These are phyloP conservation scores for Pseudomyrmex concolor DNA, from an alignment of 1,140 invertebrate species.

Conservation along the genomic window DNA sequence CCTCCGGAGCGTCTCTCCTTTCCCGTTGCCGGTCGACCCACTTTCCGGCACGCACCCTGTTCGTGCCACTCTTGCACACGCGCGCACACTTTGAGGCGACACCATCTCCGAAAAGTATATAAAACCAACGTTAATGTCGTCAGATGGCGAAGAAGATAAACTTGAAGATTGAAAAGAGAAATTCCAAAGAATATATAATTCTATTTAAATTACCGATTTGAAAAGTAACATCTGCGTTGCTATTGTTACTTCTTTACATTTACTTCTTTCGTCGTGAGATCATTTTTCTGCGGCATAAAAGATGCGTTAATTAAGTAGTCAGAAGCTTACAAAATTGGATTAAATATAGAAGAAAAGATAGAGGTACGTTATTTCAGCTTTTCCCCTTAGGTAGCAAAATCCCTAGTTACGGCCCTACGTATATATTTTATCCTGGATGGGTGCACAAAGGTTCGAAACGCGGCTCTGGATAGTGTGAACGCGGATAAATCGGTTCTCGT, in stretches of 20 bases:
- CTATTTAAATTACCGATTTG: slow-evolving; percentile 6
- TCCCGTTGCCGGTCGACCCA: slow-evolving; percentile 50
- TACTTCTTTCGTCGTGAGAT: not conserved
- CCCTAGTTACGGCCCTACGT: slow-evolving; percentile 16
- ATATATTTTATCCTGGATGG: slow-evolving; percentile 36
- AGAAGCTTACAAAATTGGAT: not conserved
- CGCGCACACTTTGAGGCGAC: not conserved
- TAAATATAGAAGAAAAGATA: not conserved
- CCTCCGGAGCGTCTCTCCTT: slow-evolving; percentile 23
- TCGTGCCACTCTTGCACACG: not conserved
- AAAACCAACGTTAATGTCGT: not conserved
- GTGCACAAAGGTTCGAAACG: slow-evolving; percentile 37
- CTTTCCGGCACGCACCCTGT: slow-evolving; percentile 55
- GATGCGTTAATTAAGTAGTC: not conserved
- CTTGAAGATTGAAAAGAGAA: slow-evolving; percentile 6
- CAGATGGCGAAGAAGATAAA: not conserved
- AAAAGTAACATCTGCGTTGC: not conserved
- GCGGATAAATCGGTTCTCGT: slow-evolving; percentile 53
- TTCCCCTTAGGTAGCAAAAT: slow-evolving; percentile 30
- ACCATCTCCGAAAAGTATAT: slow-evolving; percentile 23
- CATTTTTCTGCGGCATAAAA: not conserved
- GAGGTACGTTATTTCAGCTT: not conserved
- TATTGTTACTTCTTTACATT: not conserved
- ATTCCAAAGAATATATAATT: not conserved
- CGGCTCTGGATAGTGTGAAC: slow-evolving; percentile 38